phyloP scores from a whole-genome alignment of 2,113 vertebrate genomes.

The Solea senegalensis region DNA sequence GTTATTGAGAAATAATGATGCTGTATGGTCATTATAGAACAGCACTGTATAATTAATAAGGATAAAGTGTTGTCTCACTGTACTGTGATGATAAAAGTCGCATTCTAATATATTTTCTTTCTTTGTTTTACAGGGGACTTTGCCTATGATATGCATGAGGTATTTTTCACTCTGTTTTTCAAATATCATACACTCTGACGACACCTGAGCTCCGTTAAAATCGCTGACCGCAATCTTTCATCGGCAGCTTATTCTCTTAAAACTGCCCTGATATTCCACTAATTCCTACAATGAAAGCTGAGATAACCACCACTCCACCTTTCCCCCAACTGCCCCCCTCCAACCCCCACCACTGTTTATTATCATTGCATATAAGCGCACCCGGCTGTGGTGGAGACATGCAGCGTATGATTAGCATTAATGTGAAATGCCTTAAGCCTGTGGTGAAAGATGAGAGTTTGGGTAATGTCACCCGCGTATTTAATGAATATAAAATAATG shows the following conservation, averaged over 20 bases:
- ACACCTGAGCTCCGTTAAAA: constrained; percentile 10
- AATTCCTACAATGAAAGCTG: constrained; percentile 54
- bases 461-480: constrained; percentile 51
- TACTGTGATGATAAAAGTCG: background rate
- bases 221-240: constrained; percentile 34
- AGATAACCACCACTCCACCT: constrained; percentile 41
- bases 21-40: too few relatives aligned
- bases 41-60: too few relatives aligned
- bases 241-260: constrained; percentile 30
- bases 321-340: constrained; percentile 3
- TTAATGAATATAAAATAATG: constrained; percentile 48
- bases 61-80: too few relatives aligned
- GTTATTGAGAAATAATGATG: too few relatives aligned
- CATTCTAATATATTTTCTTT: constrained; percentile 13
- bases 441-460: constrained; percentile 58
- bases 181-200: constrained; percentile 17
- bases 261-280: constrained; percentile 30
- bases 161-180: constrained; percentile 54
- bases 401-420: constrained; percentile 41
- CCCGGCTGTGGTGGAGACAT: constrained; percentile 45
- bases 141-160: constrained; percentile 89
- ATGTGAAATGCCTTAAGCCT: constrained; percentile 49
- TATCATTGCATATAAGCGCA: constrained; percentile 24
- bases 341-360: constrained; percentile 43
- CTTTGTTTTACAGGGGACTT: constrained; percentile 85